Base-by-base conservation (phyloP, 2,888 invertebrate species). In the Mythimna pallens region DNA sequence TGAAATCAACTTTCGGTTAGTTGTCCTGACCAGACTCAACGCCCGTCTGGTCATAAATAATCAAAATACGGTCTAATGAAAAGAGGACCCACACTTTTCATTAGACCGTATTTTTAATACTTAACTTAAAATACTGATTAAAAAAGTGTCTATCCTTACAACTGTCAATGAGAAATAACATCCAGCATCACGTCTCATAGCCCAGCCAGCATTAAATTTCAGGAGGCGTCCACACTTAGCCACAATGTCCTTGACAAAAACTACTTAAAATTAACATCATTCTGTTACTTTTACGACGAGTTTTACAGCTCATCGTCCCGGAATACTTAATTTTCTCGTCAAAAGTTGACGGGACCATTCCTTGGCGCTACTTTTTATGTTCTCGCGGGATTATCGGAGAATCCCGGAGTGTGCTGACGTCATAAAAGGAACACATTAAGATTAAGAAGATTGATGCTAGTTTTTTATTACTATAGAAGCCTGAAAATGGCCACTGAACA, bases 281-380 rank as follows among this genome's bases (percentile, higher is more conserved):
- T 72, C 62, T 54, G 47, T 73, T 61, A 64, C 71, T 82, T 79
- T 79, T 82, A 82, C 72, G 82, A 72, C 65, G 36, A 72, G 67
- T 80, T 82, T 80, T 80, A 80, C 82, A 80, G 82, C 79, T 82
- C 79, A 78, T 80, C 82, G 66, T 82, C 82, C 54, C 22, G n/a
- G 79, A 80, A 80, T 80, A 80, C 78, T 78, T 82, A 80, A 80
- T 80, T 82, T 80, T 78, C 79, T 80, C 78, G 78, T 80, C 82
- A 82, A 82, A 79, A 82, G 59, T 82, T 78, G 82, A 67, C 78
- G 73, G 59, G 66, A 71, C 65, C 78, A 58, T 78, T 78, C 67
- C 55, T 47, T 58, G 61, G 52, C 71, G 58, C 66, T 82, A 82
- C 78, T 78, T 78, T 79, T 80, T 80, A 80, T 82, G 78, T 65